Evolutionary conservation across 2,113 vertebrate genomes (phyloP), one percentile per base, ranked within the genome.

Genomic region (Apteryx mantelli): DNA sequence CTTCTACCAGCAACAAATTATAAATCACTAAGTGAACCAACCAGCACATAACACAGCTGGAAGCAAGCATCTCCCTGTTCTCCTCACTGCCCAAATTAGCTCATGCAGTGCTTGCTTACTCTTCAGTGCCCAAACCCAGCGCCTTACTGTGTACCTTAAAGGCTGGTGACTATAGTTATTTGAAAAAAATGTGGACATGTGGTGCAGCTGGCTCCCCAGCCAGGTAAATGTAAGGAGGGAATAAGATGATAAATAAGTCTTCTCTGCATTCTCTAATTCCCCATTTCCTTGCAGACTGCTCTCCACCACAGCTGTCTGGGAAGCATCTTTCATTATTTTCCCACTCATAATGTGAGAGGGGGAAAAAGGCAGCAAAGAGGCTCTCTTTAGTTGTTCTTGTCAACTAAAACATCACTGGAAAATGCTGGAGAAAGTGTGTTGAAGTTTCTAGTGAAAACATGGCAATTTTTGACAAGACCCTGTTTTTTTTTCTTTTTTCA

Each of bases 1-100:
- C 64, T 92, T 93, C 38, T 76, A 89, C 71, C 38, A 60, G 79
- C 55, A 90, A 52, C 82, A 95, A 93, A 93, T 71, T 75, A 88
- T 53, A 91, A 91, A 90, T 89, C 73, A 81, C 28, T 64, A 68
- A 78, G 76, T 64, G 87, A 88, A 93, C 30, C 60, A 93, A 82
- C 48, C 61, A 90, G 61, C 76, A 73, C 50, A 78, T 13, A 91
- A 70, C 60, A 74, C 50, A 94, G 85, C 93, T 91, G 87, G 75
- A 93, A 94, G 53, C 22, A 73, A 91, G 30, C 63, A 76, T 86
- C 82, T 87, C 86, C 70, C 88, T 8, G 24, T 73, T 80, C 44
- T 85, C 52, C 66, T 89, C 0, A 0, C 58, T 50, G 21, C 38
- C 92, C 50, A 76, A 73, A 78, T 94, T 80, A 88, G 66, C 34